Evolutionary conservation across 1,140 invertebrate species (phyloP), one percentile per base, ranked within the genome.

Genomic region (Penaeus japonicus): DNA sequence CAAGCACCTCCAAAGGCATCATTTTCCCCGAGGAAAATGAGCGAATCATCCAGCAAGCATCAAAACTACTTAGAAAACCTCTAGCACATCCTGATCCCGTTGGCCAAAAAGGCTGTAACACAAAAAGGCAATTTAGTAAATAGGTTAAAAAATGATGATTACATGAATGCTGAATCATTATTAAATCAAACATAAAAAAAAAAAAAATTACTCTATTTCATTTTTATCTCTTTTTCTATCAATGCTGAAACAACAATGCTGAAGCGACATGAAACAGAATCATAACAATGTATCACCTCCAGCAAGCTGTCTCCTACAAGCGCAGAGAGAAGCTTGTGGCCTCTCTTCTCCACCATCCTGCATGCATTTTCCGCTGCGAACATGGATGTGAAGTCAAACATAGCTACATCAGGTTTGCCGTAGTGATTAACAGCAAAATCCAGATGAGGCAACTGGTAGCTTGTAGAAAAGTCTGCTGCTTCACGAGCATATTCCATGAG

Each of bases 331-430:
- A 99, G 93, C 77, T 95, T 95, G 90, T 97, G 95, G 0, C 96
- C 96, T 89, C 95, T 93, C 81, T 96, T 94, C 92, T 98, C 95
- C 1, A 97, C 91, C 22, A 98, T 95, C 84, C 96, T 94, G 90
- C 96, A 97, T 32, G 98, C 97, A 94, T 99, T 98, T 93, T 99
- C 97, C 0, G 99, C 97, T 5, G 97, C 97, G 93, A 98, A 99
- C 96, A 99, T 98, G 0, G 98, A 98, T 0, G 99, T 99, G 92
- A 99, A 99, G 93, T 99, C 99, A 93, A 99, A 99, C 95, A 99
- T 98, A n/a, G 98, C 98, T 0, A 99, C 97, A 93, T 99, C 99
- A 2, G 98, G 96, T 92, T 99, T 97, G 2, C 98, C 97, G 92
- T 98, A 99, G 93, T 99, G 98, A 94, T 99, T 99, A 0, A 99